Conservation (phyloP, 2,113 vertebrate species). For the Gracilinanus agilis region DNA sequence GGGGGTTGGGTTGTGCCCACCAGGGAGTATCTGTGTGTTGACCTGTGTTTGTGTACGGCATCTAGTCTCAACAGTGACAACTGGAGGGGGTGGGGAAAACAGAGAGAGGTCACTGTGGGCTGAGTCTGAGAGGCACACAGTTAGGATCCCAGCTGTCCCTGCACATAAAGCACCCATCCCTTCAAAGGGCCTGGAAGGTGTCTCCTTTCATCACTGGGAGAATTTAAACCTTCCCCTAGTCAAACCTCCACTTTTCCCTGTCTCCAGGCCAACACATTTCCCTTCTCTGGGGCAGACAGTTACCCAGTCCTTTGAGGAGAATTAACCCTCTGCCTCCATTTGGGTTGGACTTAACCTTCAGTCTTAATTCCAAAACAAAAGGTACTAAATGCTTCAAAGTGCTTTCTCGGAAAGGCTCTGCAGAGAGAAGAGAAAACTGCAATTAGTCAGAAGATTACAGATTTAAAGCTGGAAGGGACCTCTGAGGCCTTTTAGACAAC, state of each 20-base stretch:
- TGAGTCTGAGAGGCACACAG: slow-evolving; percentile 81
- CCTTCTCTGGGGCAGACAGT: slow-evolving; percentile 17
- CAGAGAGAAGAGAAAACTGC: background rate
- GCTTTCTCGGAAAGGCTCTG: slow-evolving; percentile 32
- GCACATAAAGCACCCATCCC: slow-evolving; percentile 76
- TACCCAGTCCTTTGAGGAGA: slow-evolving; percentile 16
- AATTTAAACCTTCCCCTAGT: slow-evolving; percentile 78
- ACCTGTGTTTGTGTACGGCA: slow-evolving; percentile 69
- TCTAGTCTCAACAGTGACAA: slow-evolving; percentile 81
- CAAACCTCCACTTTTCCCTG: slow-evolving; percentile 48
- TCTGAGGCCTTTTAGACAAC: no score
- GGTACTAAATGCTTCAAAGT: background rate
- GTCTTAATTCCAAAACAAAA: background rate
- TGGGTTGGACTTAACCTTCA: background rate
- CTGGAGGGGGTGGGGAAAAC: slow-evolving; percentile 69
- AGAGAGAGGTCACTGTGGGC: slow-evolving; percentile 59
- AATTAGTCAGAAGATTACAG: background rate
- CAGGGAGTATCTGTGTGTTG: background rate
- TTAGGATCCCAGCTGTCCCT: slow-evolving; percentile 86
- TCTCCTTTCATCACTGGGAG: slow-evolving; percentile 82
- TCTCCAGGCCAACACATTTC: background rate
- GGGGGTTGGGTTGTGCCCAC: slow-evolving; percentile 33
- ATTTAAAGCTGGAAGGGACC: background rate
- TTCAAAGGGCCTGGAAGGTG: slow-evolving; percentile 56
- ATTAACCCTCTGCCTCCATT: background rate